Evolutionary conservation across 2,888 invertebrate genomes (phyloP).

Genomic region (Flexamia atlantica): DNA sequence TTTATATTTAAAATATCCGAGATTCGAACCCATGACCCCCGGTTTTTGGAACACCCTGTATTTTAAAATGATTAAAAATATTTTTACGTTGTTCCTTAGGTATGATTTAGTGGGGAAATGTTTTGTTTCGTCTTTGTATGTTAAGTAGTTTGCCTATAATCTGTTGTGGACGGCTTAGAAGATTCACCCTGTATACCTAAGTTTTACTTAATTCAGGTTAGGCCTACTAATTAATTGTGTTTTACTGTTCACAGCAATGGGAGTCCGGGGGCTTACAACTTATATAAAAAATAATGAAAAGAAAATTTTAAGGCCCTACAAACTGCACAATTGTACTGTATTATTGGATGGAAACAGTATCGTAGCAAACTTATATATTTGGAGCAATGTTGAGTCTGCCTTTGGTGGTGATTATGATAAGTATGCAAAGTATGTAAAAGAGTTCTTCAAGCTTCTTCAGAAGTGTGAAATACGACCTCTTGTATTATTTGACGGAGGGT

Average conservation of each 20-base stretch:
- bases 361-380: conserved; percentile 83
- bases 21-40: too few relatives aligned
- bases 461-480: conserved; percentile 85
- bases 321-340: conserved; percentile 82
- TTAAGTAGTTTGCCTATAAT: too few relatives aligned
- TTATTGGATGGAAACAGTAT: conserved; percentile 91
- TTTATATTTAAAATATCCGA: too few relatives aligned
- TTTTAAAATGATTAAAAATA: too few relatives aligned
- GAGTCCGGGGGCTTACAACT: conserved; percentile 90
- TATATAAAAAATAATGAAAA: conserved; percentile 84
- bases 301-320: conserved; percentile 80
- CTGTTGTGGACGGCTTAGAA: too few relatives aligned
- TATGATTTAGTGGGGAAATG: too few relatives aligned
- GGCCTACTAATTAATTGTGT: too few relatives aligned
- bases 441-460: conserved; percentile 83
- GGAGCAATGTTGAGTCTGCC: conserved; percentile 80
- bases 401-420: conserved; percentile 94
- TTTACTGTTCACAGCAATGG: conserved; percentile 79
- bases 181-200: too few relatives aligned
- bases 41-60: too few relatives aligned
- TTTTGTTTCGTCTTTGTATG: too few relatives aligned
- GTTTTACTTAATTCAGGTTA: too few relatives aligned
- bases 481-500: conserved; percentile 90
- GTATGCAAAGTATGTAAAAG: conserved; percentile 80
- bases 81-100: too few relatives aligned